Evolutionary conservation across 2,113 vertebrate species (phyloP).

Genomic region (Meleagris gallopavo): DNA sequence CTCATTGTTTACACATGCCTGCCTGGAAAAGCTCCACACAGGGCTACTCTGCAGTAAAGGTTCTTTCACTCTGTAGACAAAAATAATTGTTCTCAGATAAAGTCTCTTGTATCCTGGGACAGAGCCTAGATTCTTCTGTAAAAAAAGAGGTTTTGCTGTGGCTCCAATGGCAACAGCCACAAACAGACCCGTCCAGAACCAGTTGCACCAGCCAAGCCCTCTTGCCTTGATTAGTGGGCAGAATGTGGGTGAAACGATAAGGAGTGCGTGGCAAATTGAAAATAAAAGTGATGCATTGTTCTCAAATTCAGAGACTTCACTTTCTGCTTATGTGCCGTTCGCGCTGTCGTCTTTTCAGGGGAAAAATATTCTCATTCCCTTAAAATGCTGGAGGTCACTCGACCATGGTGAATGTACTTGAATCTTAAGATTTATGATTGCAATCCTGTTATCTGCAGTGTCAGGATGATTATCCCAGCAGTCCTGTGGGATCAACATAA

Average conservation of each 20-base stretch:
- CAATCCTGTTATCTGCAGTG: conserved; percentile 61
- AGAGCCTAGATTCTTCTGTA: conserved; percentile 29
- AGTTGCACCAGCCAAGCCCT: conserved; percentile 46
- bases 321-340: conserved; percentile 1
- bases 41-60: not conserved
- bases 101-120: conserved; percentile 14
- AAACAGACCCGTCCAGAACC: conserved; percentile 40
- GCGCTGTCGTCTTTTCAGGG: not conserved
- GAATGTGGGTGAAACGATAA: conserved; percentile 61
- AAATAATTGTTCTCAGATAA: conserved; percentile 43
- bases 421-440: conserved; percentile 53
- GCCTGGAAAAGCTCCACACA: not conserved
- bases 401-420: conserved; percentile 44
- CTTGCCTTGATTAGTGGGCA: conserved; percentile 46
- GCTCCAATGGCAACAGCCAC: conserved; percentile 32
- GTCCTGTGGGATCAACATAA: conserved; percentile 7
- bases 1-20: not conserved
- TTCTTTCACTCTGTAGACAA: conserved; percentile 15
- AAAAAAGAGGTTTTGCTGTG: not conserved
- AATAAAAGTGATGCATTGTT: conserved; percentile 28
- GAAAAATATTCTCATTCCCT: conserved; percentile 16
- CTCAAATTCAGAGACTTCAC: not conserved
- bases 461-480: conserved; percentile 57
- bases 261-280: conserved; percentile 15
- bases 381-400: conserved; percentile 29